These are phyloP conservation scores for Pocillopora damicornis DNA, from an alignment of 64 coral and sea anemone species.

Conservation along the genomic window DNA sequence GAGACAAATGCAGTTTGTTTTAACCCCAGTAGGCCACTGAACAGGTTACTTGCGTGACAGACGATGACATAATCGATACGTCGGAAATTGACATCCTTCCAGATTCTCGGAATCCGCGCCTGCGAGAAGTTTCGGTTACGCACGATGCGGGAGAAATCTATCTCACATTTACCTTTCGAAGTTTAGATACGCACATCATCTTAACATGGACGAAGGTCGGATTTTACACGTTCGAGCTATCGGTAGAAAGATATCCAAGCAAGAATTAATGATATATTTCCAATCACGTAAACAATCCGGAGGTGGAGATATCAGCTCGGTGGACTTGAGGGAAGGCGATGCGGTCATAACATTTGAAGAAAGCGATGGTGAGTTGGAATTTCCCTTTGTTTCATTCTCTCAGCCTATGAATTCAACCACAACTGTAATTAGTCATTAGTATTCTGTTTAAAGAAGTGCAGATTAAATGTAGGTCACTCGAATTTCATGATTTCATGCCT, in stretches of 20 bases:
- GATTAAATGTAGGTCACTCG: too few relatives aligned
- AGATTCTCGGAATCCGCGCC: neutral
- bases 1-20: too few relatives aligned
- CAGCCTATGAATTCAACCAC: too few relatives aligned
- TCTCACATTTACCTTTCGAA: neutral
- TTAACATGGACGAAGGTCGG: neutral
- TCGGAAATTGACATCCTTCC: neutral
- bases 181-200: neutral
- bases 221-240: constrained; percentile 15
- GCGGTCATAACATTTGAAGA: constrained; percentile 6
- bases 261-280: constrained; percentile 25
- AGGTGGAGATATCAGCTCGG: neutral
- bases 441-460: too few relatives aligned
- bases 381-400: neutral
- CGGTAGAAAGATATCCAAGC: neutral
- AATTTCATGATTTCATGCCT: too few relatives aligned
- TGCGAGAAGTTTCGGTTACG: neutral
- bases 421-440: too few relatives aligned
- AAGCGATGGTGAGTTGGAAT: neutral
- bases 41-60: too few relatives aligned
- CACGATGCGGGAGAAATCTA: neutral
- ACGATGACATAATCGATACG: neutral
- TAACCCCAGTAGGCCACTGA: too few relatives aligned
- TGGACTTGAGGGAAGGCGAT: neutral
- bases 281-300: constrained; percentile 21